Evolutionary conservation across 1,140 invertebrate species (phyloP), one percentile per base, ranked within the genome.

Genomic region (Neodiprion fabricii): DNA sequence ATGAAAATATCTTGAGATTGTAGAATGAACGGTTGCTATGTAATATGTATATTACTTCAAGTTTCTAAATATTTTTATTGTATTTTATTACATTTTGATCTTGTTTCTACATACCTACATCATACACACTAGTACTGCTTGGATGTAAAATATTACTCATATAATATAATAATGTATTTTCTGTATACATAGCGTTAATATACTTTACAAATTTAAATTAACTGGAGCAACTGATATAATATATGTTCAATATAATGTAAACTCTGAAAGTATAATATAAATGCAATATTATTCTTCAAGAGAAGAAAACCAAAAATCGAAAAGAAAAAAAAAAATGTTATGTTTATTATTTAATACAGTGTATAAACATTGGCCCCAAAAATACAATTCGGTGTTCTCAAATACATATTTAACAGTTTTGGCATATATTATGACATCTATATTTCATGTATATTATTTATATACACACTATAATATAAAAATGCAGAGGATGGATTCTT

Each of bases 401-500:
- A 81, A 79, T 81, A 81, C 79, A 79, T 82, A 40, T 71, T 9
- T 71, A 83, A 80, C 67, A 82, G 82, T 80, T 79, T 74, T 77
- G 81, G n/a, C 73, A 82, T 82, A 84, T 83, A 83, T 82, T 81
- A 84, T 78, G 79, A 82, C 79, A 85, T 84, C 73, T 84, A 83
- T 77, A 82, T 76, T 79, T 80, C n/a, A 11, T 61, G n/a, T 61
- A 61, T 61, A 61, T 14, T 61, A 9, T 61, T 40, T 40, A 40
- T 40, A 40, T 40, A 40, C 28, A 40, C 28, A 40, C 28, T 40
- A 40, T 40, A 40, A 40, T 40, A 40, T 40, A 40, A 40, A 40
- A 5, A 40, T 40, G 28, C 28, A 40, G 28, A 40, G 2, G 28
- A 40, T 40, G 28, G 5, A 3, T 40, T 40, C 2, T 40, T 40